Conservation (phyloP, 2,113 vertebrate species). For the Engraulis encrasicolus region DNA sequence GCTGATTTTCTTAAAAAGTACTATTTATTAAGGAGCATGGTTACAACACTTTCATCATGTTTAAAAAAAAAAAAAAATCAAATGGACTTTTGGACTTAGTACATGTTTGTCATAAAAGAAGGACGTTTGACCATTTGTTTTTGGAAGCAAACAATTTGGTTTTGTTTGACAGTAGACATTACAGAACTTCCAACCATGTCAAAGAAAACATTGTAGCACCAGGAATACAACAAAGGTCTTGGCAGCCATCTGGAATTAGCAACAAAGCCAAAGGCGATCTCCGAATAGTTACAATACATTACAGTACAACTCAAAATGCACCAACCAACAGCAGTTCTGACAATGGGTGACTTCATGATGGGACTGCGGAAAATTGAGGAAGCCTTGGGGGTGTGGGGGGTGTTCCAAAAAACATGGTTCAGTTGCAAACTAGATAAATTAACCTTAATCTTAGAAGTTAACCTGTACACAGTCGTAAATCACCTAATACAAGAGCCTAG, state of each 20-base stretch:
- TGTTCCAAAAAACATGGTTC: too few relatives aligned
- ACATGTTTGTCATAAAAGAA: not conserved
- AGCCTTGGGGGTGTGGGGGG: too few relatives aligned
- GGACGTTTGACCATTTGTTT: not conserved
- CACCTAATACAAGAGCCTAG: too few relatives aligned
- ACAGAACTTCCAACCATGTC: too few relatives aligned
- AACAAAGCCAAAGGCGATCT: not conserved
- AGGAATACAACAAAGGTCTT: not conserved
- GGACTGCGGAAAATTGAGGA: not conserved
- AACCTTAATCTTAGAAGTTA: too few relatives aligned
- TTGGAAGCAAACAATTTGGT: too few relatives aligned
- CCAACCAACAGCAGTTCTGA: not conserved
- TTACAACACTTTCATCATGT: not conserved
- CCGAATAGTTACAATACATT: not conserved
- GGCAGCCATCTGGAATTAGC: not conserved
- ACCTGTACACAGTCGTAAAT: too few relatives aligned
- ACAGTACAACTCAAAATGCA: not conserved
- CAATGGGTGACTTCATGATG: not conserved
- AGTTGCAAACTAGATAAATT: too few relatives aligned
- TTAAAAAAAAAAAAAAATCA: not conserved
- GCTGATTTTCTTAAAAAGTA: not conserved
- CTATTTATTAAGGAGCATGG: not conserved
- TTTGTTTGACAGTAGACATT: too few relatives aligned
- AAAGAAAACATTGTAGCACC: not conserved
- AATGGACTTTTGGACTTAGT: constrained; percentile 48